Evolutionary conservation across 2,888 invertebrate genomes (phyloP).

Genomic region (Halocaridina rubra): DNA sequence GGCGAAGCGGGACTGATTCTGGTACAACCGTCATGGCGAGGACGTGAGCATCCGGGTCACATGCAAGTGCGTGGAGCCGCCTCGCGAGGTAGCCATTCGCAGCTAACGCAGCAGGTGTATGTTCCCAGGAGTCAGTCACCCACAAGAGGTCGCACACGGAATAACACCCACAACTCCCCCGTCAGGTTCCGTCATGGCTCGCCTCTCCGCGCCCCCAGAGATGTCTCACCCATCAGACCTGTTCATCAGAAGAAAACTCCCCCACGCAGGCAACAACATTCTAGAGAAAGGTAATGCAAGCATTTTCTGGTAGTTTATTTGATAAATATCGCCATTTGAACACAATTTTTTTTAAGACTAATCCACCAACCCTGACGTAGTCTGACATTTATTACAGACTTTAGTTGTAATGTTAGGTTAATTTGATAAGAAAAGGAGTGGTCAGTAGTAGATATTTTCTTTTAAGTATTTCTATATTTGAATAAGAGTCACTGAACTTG

Average conservation of each 20-base stretch:
- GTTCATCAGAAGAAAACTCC: conserved; percentile 64
- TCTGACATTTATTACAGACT: too few relatives aligned
- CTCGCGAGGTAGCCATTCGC: background rate
- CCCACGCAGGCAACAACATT: background rate
- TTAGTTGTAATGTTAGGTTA: too few relatives aligned
- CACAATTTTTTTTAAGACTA: too few relatives aligned
- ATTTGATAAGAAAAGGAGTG: too few relatives aligned
- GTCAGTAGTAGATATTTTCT: too few relatives aligned
- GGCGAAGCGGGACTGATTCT: conserved; percentile 73
- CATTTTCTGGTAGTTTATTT: too few relatives aligned
- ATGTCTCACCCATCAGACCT: conserved; percentile 66
- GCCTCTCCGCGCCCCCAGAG: conserved; percentile 68
- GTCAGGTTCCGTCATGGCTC: conserved; percentile 64
- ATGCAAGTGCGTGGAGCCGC: background rate
- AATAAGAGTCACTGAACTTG: too few relatives aligned
- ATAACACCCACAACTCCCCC: conserved; percentile 71
- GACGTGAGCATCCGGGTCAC: background rate
- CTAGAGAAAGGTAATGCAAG: background rate
- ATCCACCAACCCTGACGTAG: too few relatives aligned
- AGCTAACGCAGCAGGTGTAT: background rate
- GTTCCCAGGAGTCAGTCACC: conserved; percentile 17
- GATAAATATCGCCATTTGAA: too few relatives aligned
- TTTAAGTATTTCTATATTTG: too few relatives aligned
- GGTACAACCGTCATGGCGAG: conserved; percentile 69
- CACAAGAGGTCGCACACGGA: conserved; percentile 23